Evolutionary conservation across 2,113 vertebrate genomes (phyloP).

Genomic region (Elachura formosa): DNA sequence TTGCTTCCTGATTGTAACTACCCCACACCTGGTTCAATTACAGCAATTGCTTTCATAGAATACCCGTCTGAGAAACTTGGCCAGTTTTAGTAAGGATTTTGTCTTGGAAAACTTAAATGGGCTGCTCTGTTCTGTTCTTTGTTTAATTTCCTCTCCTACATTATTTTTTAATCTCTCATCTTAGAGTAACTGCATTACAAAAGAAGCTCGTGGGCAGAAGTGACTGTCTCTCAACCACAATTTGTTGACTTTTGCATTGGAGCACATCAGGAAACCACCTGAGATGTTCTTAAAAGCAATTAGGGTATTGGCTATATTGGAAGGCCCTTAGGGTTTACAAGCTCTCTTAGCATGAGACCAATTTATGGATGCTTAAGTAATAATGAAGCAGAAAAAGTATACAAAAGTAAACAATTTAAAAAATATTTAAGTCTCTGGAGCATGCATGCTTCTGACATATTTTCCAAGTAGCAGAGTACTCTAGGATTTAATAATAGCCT

Average conservation of each 20-base stretch:
- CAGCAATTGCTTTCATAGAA: not conserved
- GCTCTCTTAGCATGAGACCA: not conserved
- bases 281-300: not conserved
- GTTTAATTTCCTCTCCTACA: not conserved
- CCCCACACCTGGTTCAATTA: not conserved
- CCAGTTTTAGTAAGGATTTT: not conserved
- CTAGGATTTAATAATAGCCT: not conserved
- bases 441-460: not conserved
- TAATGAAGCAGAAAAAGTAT: conserved; percentile 1
- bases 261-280: not conserved
- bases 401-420: not conserved
- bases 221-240: not conserved
- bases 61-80: not conserved
- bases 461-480: not conserved
- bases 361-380: conserved; percentile 14
- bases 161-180: not conserved
- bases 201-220: not conserved
- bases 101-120: not conserved
- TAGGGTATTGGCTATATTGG: not conserved
- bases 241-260: not conserved
- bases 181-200: not conserved
- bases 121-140: not conserved
- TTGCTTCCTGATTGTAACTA: not conserved
- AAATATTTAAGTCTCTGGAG: not conserved
- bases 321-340: not conserved